These are phyloP conservation scores for Rotaria socialis DNA, from an alignment of 2,888 invertebrate species.

Conservation along the genomic window DNA sequence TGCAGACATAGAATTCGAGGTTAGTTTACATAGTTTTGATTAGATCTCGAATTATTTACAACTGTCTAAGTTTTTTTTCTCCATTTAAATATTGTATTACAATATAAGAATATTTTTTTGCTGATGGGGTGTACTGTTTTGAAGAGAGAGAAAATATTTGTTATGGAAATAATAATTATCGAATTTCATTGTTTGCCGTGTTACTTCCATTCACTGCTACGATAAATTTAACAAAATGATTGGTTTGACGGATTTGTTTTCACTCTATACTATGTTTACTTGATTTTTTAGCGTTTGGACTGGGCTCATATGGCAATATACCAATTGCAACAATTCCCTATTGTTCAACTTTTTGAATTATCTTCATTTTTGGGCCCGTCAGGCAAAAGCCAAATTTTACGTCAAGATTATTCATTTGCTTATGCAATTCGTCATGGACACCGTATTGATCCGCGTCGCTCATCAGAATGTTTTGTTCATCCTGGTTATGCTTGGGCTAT, in stretches of 20 bases:
- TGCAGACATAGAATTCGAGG: constrained; percentile 20
- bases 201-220: too few species aligned
- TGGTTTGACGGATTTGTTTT: too few species aligned
- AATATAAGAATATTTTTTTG: too few species aligned
- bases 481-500: constrained; percentile 27
- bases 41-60: too few species aligned
- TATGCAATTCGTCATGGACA: neutral
- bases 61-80: too few species aligned
- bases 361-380: neutral
- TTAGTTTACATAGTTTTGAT: neutral
- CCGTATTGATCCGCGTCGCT: neutral
- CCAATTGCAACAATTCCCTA: neutral
- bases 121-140: too few species aligned
- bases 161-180: too few species aligned
- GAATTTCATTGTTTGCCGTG: too few species aligned
- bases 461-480: neutral
- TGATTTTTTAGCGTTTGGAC: neutral
- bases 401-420: constrained; percentile 24
- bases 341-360: constrained; percentile 32
- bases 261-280: too few species aligned
- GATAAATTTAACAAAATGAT: too few species aligned
- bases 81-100: too few species aligned
- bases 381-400: neutral
- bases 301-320: constrained; percentile 21
- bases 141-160: too few species aligned